A percentile compares a stretch with the other conserved stretches of the same genome.
Conservation (phyloP, 2,888 invertebrate genomes). For the Mesorhabditis spiculigera region DNA sequence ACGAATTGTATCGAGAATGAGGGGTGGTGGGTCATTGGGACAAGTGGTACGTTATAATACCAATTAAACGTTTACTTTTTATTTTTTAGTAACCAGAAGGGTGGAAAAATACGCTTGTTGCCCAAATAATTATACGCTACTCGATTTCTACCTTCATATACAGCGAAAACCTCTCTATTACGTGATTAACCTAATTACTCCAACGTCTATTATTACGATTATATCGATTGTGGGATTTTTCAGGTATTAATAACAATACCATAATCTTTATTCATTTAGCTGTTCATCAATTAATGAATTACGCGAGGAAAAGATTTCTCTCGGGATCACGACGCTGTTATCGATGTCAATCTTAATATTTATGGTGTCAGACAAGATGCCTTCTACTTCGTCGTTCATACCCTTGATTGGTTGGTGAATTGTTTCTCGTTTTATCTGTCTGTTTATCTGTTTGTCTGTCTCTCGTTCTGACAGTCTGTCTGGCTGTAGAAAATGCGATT, state of each 20-base stretch:
- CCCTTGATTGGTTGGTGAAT: constrained; percentile 60
- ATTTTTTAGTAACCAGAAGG: background rate
- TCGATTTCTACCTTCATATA: constrained; percentile 33
- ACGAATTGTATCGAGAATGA: constrained; percentile 50
- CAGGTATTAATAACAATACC: no score
- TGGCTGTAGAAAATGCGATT: no score
- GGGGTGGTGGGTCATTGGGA: constrained; percentile 48
- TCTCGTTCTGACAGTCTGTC: no score
- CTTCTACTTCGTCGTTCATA: constrained; percentile 62
- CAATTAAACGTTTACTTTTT: no score
- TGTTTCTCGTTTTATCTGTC: background rate
- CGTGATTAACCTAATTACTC: constrained; percentile 41
- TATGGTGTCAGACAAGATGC: constrained; percentile 60
- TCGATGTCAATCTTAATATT: constrained; percentile 62
- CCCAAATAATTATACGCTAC: constrained; percentile 45
- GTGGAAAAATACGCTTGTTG: constrained; percentile 44
- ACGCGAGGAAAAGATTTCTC: constrained; percentile 49
- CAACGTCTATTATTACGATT: constrained; percentile 59
- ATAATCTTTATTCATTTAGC: no score
- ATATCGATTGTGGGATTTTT: constrained; percentile 60
- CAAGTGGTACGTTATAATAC: no score
- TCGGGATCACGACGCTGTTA: constrained; percentile 51
- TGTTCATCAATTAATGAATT: constrained; percentile 47
- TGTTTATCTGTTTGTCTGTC: no score
- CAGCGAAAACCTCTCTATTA: constrained; percentile 48